Evolutionary conservation across 2,888 invertebrate species (phyloP), one percentile per base, ranked within the genome.

Genomic region (Agrochola lychnidis): DNA sequence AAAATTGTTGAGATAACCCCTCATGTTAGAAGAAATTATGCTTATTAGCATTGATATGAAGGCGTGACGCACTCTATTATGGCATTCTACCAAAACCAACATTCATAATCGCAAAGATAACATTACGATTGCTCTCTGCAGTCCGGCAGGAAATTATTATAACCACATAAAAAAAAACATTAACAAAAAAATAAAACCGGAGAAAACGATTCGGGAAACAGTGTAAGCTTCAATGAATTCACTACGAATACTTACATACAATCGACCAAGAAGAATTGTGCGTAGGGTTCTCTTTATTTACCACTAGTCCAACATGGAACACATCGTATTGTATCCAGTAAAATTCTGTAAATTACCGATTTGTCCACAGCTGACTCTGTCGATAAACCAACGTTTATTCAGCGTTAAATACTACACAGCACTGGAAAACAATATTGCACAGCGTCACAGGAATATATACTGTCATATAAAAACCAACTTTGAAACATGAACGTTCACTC

Each of bases 251-350:
- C 89, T 89, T 82, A 89, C 89, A 76, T 71, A 74, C 42, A 82
- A 81, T 77, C 56, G 69, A 77, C 70, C 68, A 40, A 80, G 75
- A 68, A 72, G 79, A 83, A 81, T 66, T 75, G 71, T 77, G 82
- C 82, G 78, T 85, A 87, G 82, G 82, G 81, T 89, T 87, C 81
- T 88, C 85, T 90, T 89, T 92, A 92, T 90, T 92, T 92, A 91
- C 85, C 90, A 93, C 91, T 89, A 90, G 90, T 91, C 89, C 92
- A 91, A 92, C 91, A 91, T 91, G 90, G 89, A 90, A 89, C 92
- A 92, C 94, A 91, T 89, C 87, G 88, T 90, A 91, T 90, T 90
- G 87, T 92, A 92, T 91, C 90, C 84, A 90, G 86, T 86, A 91
- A 89, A 90, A 91, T 90, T 90, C 86, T 90, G 85, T 90, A 90